These are phyloP conservation scores for Dicyrtomina minuta DNA, from an alignment of 2,888 invertebrate genomes.

Conservation along the genomic window DNA sequence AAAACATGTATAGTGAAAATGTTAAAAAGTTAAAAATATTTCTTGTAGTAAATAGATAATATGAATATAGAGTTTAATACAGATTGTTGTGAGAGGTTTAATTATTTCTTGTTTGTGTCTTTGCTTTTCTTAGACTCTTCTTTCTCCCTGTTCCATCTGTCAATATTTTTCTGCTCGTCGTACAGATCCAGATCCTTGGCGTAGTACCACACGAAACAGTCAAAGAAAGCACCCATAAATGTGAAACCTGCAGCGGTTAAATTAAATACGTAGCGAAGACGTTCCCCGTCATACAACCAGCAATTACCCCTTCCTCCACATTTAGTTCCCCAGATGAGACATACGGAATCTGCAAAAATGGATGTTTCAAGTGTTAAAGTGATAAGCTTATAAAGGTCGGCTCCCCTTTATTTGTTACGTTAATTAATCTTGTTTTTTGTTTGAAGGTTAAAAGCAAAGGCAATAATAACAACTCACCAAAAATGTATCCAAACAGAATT, in stretches of 20 bases:
- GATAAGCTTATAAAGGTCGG: too few species aligned
- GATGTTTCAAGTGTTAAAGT: too few species aligned
- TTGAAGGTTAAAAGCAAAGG: too few species aligned
- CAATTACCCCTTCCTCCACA: constrained; percentile 47
- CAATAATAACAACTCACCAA: constrained; percentile 59
- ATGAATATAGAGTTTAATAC: too few species aligned
- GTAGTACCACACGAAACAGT: constrained; percentile 64
- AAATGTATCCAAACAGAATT: constrained; percentile 69
- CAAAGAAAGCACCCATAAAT: constrained; percentile 63
- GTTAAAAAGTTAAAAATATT: too few species aligned
- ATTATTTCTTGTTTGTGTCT: too few species aligned
- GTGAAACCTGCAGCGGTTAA: constrained; percentile 59
- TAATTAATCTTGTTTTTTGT: too few species aligned
- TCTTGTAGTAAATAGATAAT: too few species aligned
- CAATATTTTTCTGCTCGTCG: constrained; percentile 57
- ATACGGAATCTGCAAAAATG: constrained; percentile 40
- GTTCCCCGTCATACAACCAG: constrained; percentile 46
- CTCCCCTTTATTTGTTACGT: too few species aligned
- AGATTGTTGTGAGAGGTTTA: too few species aligned
- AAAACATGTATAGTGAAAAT: too few species aligned
- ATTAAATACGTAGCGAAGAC: constrained; percentile 48
- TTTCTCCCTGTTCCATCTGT: constrained; percentile 22
- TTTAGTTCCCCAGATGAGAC: constrained; percentile 45
- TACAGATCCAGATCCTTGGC: constrained; percentile 65
- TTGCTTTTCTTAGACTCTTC: neutral